Evolutionary conservation across 35 echinoderm and acorn worm genomes (phyloP).

Genomic region (Chiridota heheva): DNA sequence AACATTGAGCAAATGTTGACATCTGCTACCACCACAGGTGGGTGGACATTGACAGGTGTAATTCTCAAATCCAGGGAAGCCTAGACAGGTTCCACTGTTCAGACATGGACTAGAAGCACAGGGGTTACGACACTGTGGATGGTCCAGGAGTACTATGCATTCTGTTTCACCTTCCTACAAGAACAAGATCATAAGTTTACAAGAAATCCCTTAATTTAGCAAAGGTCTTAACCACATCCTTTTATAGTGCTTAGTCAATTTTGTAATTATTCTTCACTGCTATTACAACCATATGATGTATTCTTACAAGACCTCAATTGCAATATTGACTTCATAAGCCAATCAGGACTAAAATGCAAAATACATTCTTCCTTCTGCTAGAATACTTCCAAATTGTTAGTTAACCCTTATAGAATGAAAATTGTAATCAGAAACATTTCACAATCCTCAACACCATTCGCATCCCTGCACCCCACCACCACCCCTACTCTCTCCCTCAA

Average conservation of each 20-base stretch:
- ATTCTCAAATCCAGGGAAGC: constrained; percentile 58
- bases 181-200: neutral
- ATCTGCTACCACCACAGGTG: constrained; percentile 54
- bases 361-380: too few relatives aligned
- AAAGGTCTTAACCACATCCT: neutral
- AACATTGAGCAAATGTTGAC: constrained; percentile 82
- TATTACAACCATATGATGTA: neutral
- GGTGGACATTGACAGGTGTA: constrained; percentile 81
- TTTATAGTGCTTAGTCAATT: neutral
- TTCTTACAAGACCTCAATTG: too few relatives aligned
- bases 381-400: too few relatives aligned
- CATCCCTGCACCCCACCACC: too few relatives aligned
- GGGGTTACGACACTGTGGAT: constrained; percentile 68
- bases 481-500: too few relatives aligned
- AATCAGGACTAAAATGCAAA: too few relatives aligned
- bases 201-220: neutral
- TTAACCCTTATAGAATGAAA: too few relatives aligned
- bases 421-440: too few relatives aligned
- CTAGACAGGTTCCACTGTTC: constrained; percentile 77
- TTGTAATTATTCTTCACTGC: neutral
- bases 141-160: constrained; percentile 44
- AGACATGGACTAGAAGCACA: constrained; percentile 67
- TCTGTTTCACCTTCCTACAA: constrained; percentile 22
- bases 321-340: too few relatives aligned
- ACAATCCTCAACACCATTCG: too few relatives aligned